Percentiles rank a stretch among this genome's conserved stretches.
Conservation (phyloP, 1,140 invertebrate species). For the Lucilia sericata region DNA sequence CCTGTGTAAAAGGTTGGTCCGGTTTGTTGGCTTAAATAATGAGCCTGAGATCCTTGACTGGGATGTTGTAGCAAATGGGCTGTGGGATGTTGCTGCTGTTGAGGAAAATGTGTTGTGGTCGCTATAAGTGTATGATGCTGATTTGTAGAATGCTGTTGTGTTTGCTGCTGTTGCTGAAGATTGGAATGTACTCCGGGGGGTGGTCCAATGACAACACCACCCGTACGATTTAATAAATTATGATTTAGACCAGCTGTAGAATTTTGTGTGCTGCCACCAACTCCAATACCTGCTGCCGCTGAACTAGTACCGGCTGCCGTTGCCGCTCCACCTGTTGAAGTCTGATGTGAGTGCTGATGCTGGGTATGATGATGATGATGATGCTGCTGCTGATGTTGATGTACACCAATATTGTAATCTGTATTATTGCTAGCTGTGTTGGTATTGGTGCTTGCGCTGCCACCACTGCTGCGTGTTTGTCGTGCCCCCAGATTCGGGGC, state of each 20-base stretch:
- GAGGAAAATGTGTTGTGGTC: constrained; percentile 51
- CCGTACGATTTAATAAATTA: constrained; percentile 36
- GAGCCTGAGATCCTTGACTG: constrained; percentile 52
- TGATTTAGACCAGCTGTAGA: constrained; percentile 24
- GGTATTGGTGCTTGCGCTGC: constrained; percentile 37
- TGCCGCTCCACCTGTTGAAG: constrained; percentile 48
- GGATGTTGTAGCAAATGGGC: constrained; percentile 53
- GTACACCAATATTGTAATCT: constrained; percentile 44
- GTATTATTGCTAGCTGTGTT: constrained; percentile 46
- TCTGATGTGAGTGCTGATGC: constrained; percentile 28
- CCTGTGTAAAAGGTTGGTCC: constrained; percentile 41
- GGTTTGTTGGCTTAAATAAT: constrained; percentile 52
- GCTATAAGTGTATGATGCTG: constrained; percentile 56
- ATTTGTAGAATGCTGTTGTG: constrained; percentile 33
- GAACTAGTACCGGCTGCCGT: constrained; percentile 51
- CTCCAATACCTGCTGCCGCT: constrained; percentile 38
- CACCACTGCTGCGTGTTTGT: constrained; percentile 57
- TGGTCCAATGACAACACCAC: constrained; percentile 46
- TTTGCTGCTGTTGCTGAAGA: constrained; percentile 50
- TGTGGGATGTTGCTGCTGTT: constrained; percentile 52
- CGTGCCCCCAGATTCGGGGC: constrained; percentile 62
- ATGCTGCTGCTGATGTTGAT: constrained; percentile 3
- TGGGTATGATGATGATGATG: constrained; percentile 30
- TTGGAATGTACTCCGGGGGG: constrained; percentile 36
- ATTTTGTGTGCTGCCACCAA: not conserved